A percentile compares a stretch with the other conserved stretches of the same genome.
phyloP scores from a whole-genome alignment of 2,888 invertebrate genomes.

The Plebejus argus region DNA sequence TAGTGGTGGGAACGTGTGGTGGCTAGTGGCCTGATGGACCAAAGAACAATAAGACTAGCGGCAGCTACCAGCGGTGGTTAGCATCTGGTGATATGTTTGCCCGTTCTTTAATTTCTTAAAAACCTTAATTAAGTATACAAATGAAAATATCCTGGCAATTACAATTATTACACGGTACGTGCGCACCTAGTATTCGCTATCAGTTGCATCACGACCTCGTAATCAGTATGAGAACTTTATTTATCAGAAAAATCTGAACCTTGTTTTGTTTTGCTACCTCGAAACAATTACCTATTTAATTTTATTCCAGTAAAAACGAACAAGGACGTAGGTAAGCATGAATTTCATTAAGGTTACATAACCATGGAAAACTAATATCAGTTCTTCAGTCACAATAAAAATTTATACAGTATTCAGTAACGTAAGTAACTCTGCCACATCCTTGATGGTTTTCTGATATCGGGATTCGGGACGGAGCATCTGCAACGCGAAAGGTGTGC shows the following conservation, averaged over 20 bases:
- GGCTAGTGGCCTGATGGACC: no score
- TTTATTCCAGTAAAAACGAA: background rate
- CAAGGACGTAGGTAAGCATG: background rate
- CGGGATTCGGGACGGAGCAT: no score
- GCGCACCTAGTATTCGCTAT: constrained; percentile 11
- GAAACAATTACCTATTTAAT: no score
- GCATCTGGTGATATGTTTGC: background rate
- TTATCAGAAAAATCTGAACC: constrained; percentile 15
- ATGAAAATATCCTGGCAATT: background rate
- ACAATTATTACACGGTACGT: background rate
- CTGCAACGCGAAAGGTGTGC: no score
- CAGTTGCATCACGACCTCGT: constrained; percentile 23
- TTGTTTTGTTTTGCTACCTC: constrained; percentile 17
- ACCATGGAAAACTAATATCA: background rate
- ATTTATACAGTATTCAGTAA: no score
- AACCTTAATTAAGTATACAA: background rate
- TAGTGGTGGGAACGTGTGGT: no score
- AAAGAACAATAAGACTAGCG: no score
- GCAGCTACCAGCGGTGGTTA: background rate
- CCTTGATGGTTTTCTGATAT: no score
- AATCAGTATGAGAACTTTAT: constrained; percentile 15
- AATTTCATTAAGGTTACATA: background rate
- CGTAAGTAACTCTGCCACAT: no score
- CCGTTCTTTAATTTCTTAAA: background rate
- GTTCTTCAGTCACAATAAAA: no score